These are phyloP conservation scores for Macrocentrus cingulum DNA, from an alignment of 1,140 invertebrate species.

Conservation along the genomic window DNA sequence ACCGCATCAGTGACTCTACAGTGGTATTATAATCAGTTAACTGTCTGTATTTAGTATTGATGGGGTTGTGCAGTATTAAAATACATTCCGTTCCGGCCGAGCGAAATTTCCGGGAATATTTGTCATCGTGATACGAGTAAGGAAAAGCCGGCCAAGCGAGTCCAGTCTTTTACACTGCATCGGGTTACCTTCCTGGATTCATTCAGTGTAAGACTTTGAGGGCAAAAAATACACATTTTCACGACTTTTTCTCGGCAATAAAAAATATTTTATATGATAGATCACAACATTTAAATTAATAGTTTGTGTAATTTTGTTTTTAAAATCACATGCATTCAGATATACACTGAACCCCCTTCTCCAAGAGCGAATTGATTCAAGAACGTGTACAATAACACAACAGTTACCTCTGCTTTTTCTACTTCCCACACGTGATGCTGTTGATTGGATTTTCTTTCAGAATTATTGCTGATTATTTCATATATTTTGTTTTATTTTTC, in stretches of 20 bases:
- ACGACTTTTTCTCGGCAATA: too few species aligned
- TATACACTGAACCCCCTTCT: constrained; percentile 13
- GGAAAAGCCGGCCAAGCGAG: background rate
- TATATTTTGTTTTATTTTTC: too few species aligned
- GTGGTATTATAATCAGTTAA: too few species aligned
- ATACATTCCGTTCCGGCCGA: constrained; percentile 30
- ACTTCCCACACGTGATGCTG: background rate
- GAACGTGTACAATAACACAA: constrained; percentile 4
- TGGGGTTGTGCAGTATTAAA: constrained; percentile 22
- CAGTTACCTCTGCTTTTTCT: background rate
- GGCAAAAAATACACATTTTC: too few species aligned
- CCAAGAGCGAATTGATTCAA: constrained; percentile 21
- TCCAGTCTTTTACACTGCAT: constrained; percentile 34
- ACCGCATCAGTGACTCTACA: background rate
- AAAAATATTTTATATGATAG: too few species aligned
- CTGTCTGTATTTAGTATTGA: too few species aligned
- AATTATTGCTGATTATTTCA: too few species aligned
- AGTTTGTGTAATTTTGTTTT: too few species aligned
- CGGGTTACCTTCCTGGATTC: constrained; percentile 42
- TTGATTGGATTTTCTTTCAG: too few species aligned
- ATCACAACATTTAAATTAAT: too few species aligned
- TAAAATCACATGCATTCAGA: too few species aligned
- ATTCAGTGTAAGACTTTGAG: constrained; percentile 36
- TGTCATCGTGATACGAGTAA: constrained; percentile 29
- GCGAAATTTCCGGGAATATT: constrained; percentile 32